phyloP scores from a whole-genome alignment of 2,888 invertebrate genomes.

The Macropis europaea region DNA sequence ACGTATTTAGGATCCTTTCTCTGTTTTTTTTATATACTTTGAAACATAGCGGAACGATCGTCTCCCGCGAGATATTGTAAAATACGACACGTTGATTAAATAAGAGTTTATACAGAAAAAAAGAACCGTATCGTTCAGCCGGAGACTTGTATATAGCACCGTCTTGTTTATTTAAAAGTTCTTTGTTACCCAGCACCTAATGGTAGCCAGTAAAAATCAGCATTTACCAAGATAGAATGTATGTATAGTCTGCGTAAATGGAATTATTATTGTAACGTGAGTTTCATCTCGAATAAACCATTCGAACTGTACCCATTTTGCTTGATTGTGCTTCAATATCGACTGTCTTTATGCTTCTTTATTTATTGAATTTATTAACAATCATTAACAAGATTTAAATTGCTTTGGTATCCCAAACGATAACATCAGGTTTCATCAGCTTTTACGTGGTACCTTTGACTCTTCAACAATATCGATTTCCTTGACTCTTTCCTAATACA shows the following conservation, averaged over 20 bases:
- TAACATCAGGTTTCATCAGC: too few relatives aligned
- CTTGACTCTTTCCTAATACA: too few relatives aligned
- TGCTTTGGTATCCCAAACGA: too few relatives aligned
- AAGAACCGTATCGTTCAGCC: background rate
- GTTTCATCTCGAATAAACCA: constrained; percentile 67
- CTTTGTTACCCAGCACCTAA: constrained; percentile 50
- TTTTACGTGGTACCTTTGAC: too few relatives aligned
- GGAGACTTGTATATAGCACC: constrained; percentile 58
- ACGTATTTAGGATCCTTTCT: constrained; percentile 36
- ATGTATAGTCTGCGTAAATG: constrained; percentile 65
- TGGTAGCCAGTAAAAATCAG: constrained; percentile 64
- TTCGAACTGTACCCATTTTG: constrained; percentile 52
- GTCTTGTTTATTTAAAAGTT: constrained; percentile 63
- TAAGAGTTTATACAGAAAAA: background rate
- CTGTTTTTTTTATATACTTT: constrained; percentile 15
- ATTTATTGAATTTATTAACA: too few relatives aligned
- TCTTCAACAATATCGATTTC: too few relatives aligned
- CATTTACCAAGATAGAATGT: constrained; percentile 63
- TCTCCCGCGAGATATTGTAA: constrained; percentile 16
- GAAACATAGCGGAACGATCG: background rate
- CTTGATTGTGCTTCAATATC: too few relatives aligned
- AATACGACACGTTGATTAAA: constrained; percentile 15
- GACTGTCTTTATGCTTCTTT: too few relatives aligned
- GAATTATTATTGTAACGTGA: constrained; percentile 65
- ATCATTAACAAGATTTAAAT: too few relatives aligned